Evolutionary conservation across 2,888 invertebrate genomes (phyloP), one percentile per base, ranked within the genome.

Genomic region (Drosophila macrospina): DNA sequence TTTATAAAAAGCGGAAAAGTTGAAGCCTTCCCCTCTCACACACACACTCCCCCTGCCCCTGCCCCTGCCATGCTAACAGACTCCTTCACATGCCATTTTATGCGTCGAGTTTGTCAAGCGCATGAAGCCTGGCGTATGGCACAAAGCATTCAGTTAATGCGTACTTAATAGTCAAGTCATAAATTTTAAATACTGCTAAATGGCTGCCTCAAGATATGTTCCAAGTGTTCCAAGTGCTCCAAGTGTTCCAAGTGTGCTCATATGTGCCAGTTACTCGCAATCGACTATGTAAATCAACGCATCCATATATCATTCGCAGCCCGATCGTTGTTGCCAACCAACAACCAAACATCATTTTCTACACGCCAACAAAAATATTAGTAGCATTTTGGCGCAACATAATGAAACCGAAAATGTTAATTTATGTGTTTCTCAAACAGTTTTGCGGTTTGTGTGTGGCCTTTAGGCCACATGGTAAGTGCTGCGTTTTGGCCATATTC

Each of bases 111-210:
- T 69, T 67, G 64, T 57, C 52, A 65, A 60, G 66, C 72, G 72
- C 71, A 57, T 80, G 85, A 61, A 65, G 69, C 73, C 72, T 15
- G 47, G 47, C 72, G 62, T 74, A 57, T 84, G 85, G 67, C 69
- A 71, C 85, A 80, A 88, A 88, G 84, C 71, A 82, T 80, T 71
- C 76, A 72, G 82, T 85, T 88, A 89, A 88, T 88, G 80, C 77
- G 80, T 77, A 89, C 88, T 88, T 88, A 89, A 88, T 89, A 89
- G 89, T 78, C 85, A 75, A 86, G 80, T 90, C 89, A 89, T 89
- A 89, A 90, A 89, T 90, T 89, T 85, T 87, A 85, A 83, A 79
- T 83, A 86, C 83, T 74, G 71, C 71, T 80, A 87, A 86, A 85
- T 85, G 89, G 86, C 78, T 80, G 83, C 80, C 80, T 80, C 77